Base-by-base conservation (phyloP, 2,113 vertebrate genomes). In the Microtus oregoni region DNA sequence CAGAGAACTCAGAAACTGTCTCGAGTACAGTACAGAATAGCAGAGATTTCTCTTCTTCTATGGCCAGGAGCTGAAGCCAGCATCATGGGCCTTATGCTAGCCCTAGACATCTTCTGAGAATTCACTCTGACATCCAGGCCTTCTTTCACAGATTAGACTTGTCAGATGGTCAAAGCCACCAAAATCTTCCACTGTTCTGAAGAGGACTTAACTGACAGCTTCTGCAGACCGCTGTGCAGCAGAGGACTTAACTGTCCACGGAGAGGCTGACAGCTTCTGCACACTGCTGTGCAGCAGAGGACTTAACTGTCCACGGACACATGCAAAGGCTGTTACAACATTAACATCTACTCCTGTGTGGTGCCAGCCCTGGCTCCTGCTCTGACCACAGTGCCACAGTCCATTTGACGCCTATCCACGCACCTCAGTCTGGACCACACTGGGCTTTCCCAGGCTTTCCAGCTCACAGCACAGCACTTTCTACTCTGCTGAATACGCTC, bases 71-170 rank as follows among this genome's bases (percentile, higher is more conserved):
- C 61, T 44, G 41, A 82, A 73, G 19, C 14, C n/a, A 61, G 47
- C 32, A 30, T 58, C 47, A n/a, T 6, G 17, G 55, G 47, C 1
- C 47, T 32, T 85, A 10, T 4, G 19, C 73, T 22, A n/a, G 13
- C 38, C 52, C 7, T 47, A 75, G 12, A 91, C 38, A 90, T 28
- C 63, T 52, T 77, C 58, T 70, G 13, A 82, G 41, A 87, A 76
- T 97, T 89, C 72, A 88, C 70, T 63, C 38, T 89, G 86, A 88
- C 82, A n/a, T 86, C 68, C 61, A 73, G 30, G n/a, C 3, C 28
- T 30, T 89, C 52, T 75, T 65, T 81, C 58, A 92, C 50, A 72
- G 58, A 67, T 76, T 22, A 93, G n/a, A 92, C 17, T 65, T 38
- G 50, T 38, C 17, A 90, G 15, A 79, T 6, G 3, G 70, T 76